Evolutionary conservation across 2,113 vertebrate species (phyloP).

Genomic region (Ranitomeya variabilis): DNA sequence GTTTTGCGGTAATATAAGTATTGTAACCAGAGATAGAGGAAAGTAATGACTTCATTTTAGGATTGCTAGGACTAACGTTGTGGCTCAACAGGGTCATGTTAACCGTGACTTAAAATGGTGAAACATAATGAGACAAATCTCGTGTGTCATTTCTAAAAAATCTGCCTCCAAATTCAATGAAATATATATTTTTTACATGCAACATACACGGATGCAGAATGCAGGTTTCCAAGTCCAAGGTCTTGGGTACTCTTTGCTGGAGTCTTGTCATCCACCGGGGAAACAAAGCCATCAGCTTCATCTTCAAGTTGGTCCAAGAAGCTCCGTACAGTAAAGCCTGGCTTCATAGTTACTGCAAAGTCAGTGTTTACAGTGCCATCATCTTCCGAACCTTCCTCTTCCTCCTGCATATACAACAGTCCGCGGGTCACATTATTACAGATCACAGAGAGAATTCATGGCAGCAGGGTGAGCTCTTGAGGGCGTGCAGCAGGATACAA

Average conservation of each 20-base stretch:
- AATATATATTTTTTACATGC: not conserved
- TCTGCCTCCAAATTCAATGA: no score
- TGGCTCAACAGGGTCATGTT: no score
- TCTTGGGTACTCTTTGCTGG: conserved; percentile 82
- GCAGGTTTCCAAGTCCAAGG: conserved; percentile 91
- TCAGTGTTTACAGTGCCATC: conserved; percentile 78
- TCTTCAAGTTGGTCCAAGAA: conserved; percentile 90
- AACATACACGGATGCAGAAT: conserved; percentile 90
- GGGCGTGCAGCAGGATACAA: conserved; percentile 1
- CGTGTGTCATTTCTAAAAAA: not conserved
- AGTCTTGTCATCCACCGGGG: conserved; percentile 88
- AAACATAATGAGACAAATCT: not conserved
- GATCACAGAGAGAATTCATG: not conserved
- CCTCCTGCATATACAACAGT: conserved; percentile 75
- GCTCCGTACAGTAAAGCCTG: conserved; percentile 79
- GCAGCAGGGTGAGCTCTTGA: not conserved
- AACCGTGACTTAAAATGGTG: no score
- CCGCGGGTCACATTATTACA: conserved; percentile 54
- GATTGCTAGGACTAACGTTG: no score
- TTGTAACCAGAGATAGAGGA: no score
- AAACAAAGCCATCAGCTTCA: conserved; percentile 88
- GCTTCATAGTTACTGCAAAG: conserved; percentile 74
- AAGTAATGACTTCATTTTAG: no score
- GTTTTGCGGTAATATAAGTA: not conserved
- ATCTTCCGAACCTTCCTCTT: conserved; percentile 92